Conservation (phyloP, 2,888 invertebrate genomes). For the Rhimphoctona megacephalus region DNA sequence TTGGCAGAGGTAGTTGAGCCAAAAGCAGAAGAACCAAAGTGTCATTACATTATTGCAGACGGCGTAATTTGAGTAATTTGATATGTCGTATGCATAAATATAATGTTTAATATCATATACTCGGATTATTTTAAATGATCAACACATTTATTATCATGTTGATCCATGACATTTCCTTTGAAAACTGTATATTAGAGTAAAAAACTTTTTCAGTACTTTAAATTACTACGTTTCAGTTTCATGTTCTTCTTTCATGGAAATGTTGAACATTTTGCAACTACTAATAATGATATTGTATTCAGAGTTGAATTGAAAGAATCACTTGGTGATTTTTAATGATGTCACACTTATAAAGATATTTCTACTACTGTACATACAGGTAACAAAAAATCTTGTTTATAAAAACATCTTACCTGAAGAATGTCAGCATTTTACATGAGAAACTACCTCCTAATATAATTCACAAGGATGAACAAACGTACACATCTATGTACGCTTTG, state of each 20-base stretch:
- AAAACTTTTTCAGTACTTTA: background rate
- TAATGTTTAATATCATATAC: background rate
- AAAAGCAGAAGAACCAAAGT: conserved; percentile 36
- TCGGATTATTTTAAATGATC: too few relatives aligned
- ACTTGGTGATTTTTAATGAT: too few relatives aligned
- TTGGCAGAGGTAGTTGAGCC: background rate
- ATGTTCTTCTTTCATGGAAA: background rate
- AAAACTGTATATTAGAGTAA: background rate
- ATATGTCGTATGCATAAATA: conserved; percentile 5
- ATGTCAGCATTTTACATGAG: background rate
- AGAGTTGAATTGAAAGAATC: too few relatives aligned
- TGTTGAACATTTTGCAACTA: too few relatives aligned
- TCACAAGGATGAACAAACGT: background rate
- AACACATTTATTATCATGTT: background rate
- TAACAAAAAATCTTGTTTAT: background rate
- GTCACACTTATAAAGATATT: too few relatives aligned
- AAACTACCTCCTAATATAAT: background rate
- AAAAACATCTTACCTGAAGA: background rate
- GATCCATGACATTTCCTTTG: background rate
- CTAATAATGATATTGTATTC: background rate
- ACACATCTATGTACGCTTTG: conserved; percentile 15
- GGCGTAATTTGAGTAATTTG: conserved; percentile 55
- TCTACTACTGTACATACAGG: too few relatives aligned
- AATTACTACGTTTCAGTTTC: background rate
- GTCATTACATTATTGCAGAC: conserved; percentile 37